A percentile compares a stretch with the other conserved stretches of the same genome.
Evolutionary conservation across 35 echinoderm and acorn worm species (phyloP).

Genomic region (Amphiura filiformis): DNA sequence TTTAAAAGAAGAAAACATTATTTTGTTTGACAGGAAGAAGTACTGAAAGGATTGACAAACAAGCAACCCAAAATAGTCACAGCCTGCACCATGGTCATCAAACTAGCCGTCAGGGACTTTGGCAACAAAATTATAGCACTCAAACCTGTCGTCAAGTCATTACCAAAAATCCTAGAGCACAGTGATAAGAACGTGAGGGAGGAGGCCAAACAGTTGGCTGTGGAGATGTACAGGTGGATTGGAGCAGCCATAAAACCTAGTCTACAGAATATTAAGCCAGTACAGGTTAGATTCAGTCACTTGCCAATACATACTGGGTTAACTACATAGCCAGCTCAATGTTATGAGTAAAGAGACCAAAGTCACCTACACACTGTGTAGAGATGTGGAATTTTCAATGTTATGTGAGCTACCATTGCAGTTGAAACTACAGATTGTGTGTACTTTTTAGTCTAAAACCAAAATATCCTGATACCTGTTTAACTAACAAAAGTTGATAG

Average conservation of each 20-base stretch:
- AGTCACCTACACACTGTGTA: too few relatives aligned
- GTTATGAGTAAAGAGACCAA: neutral
- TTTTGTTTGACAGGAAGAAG: constrained; percentile 67
- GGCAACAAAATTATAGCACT: constrained; percentile 80
- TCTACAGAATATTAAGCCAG: constrained; percentile 86
- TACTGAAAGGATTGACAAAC: constrained; percentile 86
- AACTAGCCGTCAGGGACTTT: constrained; percentile 69
- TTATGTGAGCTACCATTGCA: too few relatives aligned
- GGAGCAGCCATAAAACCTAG: constrained; percentile 79
- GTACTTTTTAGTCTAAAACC: too few relatives aligned
- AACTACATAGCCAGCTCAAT: neutral
- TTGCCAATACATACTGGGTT: neutral
- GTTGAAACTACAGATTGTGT: too few relatives aligned
- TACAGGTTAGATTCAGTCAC: constrained; percentile 51
- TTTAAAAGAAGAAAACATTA: too few relatives aligned
- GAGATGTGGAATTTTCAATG: too few relatives aligned
- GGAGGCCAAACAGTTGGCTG: constrained; percentile 75
- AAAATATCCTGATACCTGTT: too few relatives aligned
- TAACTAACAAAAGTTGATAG: too few relatives aligned
- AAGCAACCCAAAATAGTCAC: constrained; percentile 93
- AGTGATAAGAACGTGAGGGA: constrained; percentile 94
- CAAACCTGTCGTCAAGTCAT: constrained; percentile 78
- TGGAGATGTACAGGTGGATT: constrained; percentile 86
- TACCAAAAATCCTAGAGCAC: constrained; percentile 82
- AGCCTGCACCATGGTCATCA: constrained; percentile 71